phyloP scores from a whole-genome alignment of 2,113 vertebrate genomes.

The Emberiza fucata region DNA sequence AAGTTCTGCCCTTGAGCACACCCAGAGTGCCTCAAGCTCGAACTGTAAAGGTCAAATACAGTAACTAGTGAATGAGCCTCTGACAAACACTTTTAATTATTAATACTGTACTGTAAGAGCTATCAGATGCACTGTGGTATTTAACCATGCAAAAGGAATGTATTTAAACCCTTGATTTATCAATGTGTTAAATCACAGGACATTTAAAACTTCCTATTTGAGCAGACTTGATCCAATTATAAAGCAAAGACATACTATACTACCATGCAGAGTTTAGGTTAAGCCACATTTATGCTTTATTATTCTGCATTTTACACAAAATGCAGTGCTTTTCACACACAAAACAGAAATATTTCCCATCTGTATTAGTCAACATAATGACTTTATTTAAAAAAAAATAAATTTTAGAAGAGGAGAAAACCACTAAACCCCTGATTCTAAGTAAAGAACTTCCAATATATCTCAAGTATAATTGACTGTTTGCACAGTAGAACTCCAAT shows the following conservation, averaged over 20 bases:
- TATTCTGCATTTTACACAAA: background rate
- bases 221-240: background rate
- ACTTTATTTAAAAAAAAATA: background rate
- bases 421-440: background rate
- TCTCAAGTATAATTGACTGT: background rate
- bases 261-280: background rate
- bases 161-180: background rate
- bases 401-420: background rate
- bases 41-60: background rate
- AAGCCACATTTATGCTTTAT: background rate
- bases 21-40: background rate
- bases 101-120: rapidly evolving
- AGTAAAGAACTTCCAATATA: background rate
- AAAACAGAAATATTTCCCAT: background rate
- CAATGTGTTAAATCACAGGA: background rate
- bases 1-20: background rate
- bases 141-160: background rate
- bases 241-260: background rate
- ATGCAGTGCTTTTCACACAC: background rate
- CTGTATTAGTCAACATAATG: background rate
- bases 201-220: background rate
- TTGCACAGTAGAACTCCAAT: background rate
- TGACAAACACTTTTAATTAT: background rate
- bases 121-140: background rate
- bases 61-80: background rate